Evolutionary conservation across 1,140 invertebrate genomes (phyloP).

Genomic region (Rhysida immarginata): DNA sequence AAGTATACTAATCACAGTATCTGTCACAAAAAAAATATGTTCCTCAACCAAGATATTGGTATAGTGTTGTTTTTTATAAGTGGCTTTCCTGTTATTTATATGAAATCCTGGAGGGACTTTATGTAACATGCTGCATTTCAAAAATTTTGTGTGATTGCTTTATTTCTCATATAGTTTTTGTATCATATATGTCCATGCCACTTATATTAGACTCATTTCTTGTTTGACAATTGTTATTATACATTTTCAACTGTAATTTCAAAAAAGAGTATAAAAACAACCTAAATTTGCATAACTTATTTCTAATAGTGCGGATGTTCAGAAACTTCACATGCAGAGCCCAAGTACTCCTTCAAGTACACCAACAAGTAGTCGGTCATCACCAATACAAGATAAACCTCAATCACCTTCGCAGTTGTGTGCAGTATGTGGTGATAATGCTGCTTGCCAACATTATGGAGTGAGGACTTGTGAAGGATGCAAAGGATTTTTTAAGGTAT

Average conservation of each 20-base stretch:
- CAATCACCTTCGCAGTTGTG: conserved; percentile 73
- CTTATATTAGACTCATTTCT: background rate
- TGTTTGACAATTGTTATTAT: background rate
- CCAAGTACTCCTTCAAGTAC: conserved; percentile 24
- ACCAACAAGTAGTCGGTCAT: conserved; percentile 16
- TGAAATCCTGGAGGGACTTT: background rate
- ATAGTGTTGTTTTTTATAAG: too few species aligned
- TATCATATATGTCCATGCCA: background rate
- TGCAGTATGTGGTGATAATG: conserved; percentile 95
- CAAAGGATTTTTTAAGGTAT: conserved; percentile 65
- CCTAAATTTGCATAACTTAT: background rate
- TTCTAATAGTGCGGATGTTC: conserved; percentile 21
- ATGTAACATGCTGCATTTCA: background rate
- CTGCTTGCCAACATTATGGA: conserved; percentile 96
- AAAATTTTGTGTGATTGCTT: background rate
- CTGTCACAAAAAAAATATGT: too few species aligned
- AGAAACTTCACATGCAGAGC: conserved; percentile 27
- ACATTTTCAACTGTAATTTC: background rate
- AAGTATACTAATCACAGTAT: too few species aligned
- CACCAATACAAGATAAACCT: conserved; percentile 39
- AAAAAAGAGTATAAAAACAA: too few species aligned
- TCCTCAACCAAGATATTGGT: too few species aligned
- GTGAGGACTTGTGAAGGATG: conserved; percentile 96
- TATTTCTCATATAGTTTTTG: background rate
- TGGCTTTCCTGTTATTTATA: too few species aligned